phyloP scores from a whole-genome alignment of 92 coral and sea anemone species.

The Parazoanthus swiftii region DNA sequence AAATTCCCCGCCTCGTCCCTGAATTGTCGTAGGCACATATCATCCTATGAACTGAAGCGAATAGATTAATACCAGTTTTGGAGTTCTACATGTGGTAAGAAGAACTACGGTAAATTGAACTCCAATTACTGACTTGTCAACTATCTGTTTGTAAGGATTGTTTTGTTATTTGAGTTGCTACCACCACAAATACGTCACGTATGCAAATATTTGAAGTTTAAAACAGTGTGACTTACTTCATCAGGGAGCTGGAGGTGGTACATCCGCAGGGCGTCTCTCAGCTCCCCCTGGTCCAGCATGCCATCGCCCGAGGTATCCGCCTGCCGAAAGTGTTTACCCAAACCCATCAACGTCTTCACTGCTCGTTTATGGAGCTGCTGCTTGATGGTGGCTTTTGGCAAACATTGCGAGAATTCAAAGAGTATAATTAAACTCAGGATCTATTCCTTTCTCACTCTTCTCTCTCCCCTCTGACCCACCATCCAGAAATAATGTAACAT shows the following conservation, averaged over 20 bases:
- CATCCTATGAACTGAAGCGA: background rate
- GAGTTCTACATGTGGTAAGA: background rate
- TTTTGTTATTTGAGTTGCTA: too few relatives aligned
- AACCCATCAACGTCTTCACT: constrained; percentile 91
- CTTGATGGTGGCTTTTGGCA: constrained; percentile 59
- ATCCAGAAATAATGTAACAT: too few relatives aligned
- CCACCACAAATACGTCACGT: background rate
- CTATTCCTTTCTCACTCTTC: too few relatives aligned
- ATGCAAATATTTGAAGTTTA: background rate
- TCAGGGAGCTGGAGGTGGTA: constrained; percentile 78
- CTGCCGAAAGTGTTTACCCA: constrained; percentile 83
- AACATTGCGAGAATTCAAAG: background rate
- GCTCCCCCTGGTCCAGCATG: constrained; percentile 76
- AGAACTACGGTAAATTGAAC: background rate
- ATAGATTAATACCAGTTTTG: background rate
- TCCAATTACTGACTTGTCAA: too few relatives aligned
- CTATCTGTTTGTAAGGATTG: too few relatives aligned
- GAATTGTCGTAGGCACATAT: too few relatives aligned
- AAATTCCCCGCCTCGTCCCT: background rate
- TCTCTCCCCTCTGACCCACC: too few relatives aligned
- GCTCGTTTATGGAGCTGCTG: constrained; percentile 85
- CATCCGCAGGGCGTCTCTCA: constrained; percentile 63
- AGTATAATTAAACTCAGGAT: background rate
- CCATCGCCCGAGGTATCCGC: constrained; percentile 91
- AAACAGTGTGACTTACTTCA: constrained; percentile 52